Evolutionary conservation across 2,113 vertebrate species (phyloP).

Genomic region (Indri indri): DNA sequence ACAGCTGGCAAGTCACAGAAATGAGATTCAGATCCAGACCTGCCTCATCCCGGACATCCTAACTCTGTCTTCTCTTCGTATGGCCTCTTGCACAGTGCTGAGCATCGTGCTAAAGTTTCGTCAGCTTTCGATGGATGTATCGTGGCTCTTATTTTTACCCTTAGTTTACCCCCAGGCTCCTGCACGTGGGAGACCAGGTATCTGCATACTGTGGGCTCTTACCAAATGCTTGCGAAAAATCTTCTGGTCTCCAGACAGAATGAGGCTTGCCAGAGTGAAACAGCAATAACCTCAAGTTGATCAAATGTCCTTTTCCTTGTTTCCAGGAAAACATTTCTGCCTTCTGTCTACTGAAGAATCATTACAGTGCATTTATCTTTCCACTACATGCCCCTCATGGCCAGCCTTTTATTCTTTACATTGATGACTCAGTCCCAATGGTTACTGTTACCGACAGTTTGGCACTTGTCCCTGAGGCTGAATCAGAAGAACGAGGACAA

Average conservation of each 20-base stretch:
- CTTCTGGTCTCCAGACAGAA: neutral
- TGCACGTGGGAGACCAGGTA: neutral
- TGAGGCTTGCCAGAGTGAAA: neutral
- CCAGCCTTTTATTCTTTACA: too few species aligned
- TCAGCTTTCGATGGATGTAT: neutral
- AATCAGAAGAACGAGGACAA: too few species aligned
- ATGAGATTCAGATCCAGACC: neutral
- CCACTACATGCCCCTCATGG: neutral
- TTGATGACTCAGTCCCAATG: too few species aligned
- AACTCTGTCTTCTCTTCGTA: neutral
- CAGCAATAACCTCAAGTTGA: neutral
- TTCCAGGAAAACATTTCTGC: neutral
- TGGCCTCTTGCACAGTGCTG: neutral
- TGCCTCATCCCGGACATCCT: neutral
- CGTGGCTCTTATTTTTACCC: neutral
- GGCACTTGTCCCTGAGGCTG: too few species aligned
- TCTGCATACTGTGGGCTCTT: neutral
- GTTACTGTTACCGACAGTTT: too few species aligned
- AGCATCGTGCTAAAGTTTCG: neutral
- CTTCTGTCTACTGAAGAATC: neutral
- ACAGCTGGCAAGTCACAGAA: neutral
- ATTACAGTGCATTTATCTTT: neutral
- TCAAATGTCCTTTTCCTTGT: neutral
- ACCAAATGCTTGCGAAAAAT: neutral
- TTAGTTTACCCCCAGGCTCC: neutral